Evolutionary conservation across 2,797 vertebrate genomes (phyloP), one percentile per base, ranked within the genome.

Genomic region (Pangasius macronema): DNA sequence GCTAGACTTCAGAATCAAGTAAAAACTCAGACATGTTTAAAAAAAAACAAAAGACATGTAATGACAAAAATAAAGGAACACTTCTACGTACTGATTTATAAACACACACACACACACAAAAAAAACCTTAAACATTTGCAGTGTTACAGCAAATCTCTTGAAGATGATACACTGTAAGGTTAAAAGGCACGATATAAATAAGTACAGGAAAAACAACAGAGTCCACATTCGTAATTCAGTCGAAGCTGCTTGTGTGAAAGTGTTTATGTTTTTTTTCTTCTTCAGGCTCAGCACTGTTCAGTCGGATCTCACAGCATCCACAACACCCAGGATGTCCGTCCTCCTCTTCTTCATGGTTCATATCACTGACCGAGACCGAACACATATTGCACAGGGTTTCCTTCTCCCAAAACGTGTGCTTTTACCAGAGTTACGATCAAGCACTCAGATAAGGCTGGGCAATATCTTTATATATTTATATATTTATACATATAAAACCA

Each of bases 181-280:
- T 94, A 94, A 96, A 93, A 96, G 95, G 95, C 95, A 96, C 95
- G 85, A 93, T 95, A 95, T 95, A 95, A 96, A 96, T 96, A 96
- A 92, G 88, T 93, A 95, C 92, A 91, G 85, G 61, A 65, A 87
- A 82, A 39, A 22, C 46, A 72, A 86, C 93, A 55, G 84, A 91
- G 85, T 90, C 94, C 92, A 96, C 95, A 96, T 95, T 95, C 94
- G 87, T 92, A 93, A 93, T 91, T 90, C 70, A 85, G 94, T 95
- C 95, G 90, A 89, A 95, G 95, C 95, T 95, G 94, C 94, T 90
- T 91, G 76, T 90, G 87, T 92, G 91, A 91, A 84, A 85, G 92
- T 1, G 20, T 8, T 14, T 82, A 16, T 42, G 3, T 22, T 42
- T 42, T 42, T 85, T 80, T 92, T 91, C 92, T 80, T 88, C 92